Base-by-base conservation (phyloP, 2,888 invertebrate genomes). In the Rotaria sp. region DNA sequence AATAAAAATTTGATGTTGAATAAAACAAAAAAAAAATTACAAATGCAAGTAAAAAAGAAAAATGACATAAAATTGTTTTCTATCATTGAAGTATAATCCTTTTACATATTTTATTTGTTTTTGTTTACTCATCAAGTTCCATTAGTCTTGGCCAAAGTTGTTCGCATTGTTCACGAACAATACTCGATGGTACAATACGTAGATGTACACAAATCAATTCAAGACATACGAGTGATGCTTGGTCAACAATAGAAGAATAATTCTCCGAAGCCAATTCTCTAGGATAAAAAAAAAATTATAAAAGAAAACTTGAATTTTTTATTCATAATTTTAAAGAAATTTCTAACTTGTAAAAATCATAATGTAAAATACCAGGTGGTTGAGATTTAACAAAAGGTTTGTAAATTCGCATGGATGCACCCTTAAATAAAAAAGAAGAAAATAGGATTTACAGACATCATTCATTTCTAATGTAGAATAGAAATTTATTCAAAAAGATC, bases 121-220 rank as follows among this genome's bases (percentile, higher is more conserved):
- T 15, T 52, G 24, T 55, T 55, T 26, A 55, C 8, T 55, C 55
- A 8, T 55, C 55, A 26, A 55, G 26, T 55, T 67, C 67, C 67
- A 67, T 67, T 21, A 67, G 35, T 67, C 24, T 67, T 80, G 45
- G 45, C 45, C 41, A 80, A 2, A 80, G 15, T 13, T 80, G 8
- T 41, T 80, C 80, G 38, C 26, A 80, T 80, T 80, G 80, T 45
- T 80, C 45, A 15, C 80, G 41, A 45, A 80, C 80, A 45, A 10
- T 80, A n/a, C 26, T 45, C 15, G 80, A 26, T 45, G 80, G 45
- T 4, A 80, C 45, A 45, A 80, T 26, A n/a, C 45, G 41, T 15
- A 80, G 26, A 80, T 80, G 80, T n/a, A 80, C 45, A 80, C 80
- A 80, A 4, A 80, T 80, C 45, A 80, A 45, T 80, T 80, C 80